phyloP scores from a whole-genome alignment of 2,797 vertebrate genomes.

The Xenops minutus region DNA sequence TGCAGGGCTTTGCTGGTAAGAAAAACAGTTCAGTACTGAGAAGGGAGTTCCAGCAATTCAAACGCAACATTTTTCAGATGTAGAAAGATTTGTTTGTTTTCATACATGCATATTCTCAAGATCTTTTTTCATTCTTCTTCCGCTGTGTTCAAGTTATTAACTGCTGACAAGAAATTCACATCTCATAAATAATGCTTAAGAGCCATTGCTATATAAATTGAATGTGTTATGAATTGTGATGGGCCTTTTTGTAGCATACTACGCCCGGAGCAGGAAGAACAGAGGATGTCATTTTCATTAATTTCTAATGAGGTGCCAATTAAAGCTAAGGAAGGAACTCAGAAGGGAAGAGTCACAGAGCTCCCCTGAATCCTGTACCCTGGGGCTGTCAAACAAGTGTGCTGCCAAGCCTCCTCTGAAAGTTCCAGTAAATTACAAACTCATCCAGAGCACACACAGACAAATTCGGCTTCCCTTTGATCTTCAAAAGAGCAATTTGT shows the following conservation, averaged over 20 bases:
- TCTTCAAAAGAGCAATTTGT: constrained; percentile 87
- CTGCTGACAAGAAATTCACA: constrained; percentile 81
- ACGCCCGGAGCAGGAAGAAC: constrained; percentile 80
- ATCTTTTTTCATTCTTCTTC: constrained; percentile 58
- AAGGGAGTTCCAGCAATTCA: constrained; percentile 43
- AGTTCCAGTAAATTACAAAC: constrained; percentile 80
- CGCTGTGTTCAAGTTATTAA: constrained; percentile 75
- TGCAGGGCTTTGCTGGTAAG: constrained; percentile 4
- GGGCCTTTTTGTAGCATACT: constrained; percentile 78
- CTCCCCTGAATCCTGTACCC: constrained; percentile 75
- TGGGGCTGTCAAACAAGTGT: constrained; percentile 70
- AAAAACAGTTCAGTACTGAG: constrained; percentile 15
- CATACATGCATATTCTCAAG: background rate
- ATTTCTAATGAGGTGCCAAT: constrained; percentile 87
- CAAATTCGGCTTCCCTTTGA: constrained; percentile 79
- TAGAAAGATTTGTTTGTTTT: constrained; percentile 53
- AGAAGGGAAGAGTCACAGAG: constrained; percentile 75
- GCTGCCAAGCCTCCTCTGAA: constrained; percentile 68
- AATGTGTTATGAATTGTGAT: constrained; percentile 82
- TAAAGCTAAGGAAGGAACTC: constrained; percentile 78
- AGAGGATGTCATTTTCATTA: constrained; percentile 86
- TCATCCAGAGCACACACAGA: constrained; percentile 72
- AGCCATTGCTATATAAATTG: constrained; percentile 78
- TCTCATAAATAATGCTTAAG: constrained; percentile 86
- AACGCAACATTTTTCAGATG: constrained; percentile 44